Evolutionary conservation across 1,140 invertebrate genomes (phyloP).

Genomic region (Temnothorax nylanderi): DNA sequence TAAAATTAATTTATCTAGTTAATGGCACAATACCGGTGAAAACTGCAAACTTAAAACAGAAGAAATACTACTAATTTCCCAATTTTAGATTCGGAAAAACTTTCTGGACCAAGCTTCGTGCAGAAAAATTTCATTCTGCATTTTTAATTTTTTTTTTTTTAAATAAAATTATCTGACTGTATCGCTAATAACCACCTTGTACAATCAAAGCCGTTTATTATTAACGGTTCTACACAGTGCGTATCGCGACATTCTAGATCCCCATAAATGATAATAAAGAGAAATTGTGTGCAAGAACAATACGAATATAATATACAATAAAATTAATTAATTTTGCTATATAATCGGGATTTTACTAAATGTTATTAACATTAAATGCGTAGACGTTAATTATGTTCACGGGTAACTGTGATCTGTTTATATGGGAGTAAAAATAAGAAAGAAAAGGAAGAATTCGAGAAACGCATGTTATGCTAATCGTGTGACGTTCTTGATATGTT

Average conservation of each 20-base stretch:
- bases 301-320: conserved; percentile 69
- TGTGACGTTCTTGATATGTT: conserved; percentile 72
- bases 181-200: conserved; percentile 15
- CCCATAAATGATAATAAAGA: conserved; percentile 62
- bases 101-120: neutral
- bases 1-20: neutral
- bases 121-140: neutral
- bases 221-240: conserved; percentile 62
- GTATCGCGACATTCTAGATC: conserved; percentile 59
- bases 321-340: conserved; percentile 70
- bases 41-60: neutral
- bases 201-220: conserved; percentile 38
- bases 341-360: conserved; percentile 67
- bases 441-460: conserved; percentile 38
- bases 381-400: conserved; percentile 60
- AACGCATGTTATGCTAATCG: conserved; percentile 60
- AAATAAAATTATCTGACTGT: neutral
- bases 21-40: neutral
- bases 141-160: neutral
- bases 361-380: conserved; percentile 70
- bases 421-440: conserved; percentile 53
- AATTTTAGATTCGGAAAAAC: neutral
- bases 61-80: neutral
- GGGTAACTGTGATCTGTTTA: conserved; percentile 70
- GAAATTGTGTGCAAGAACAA: conserved; percentile 65